These are phyloP conservation scores for Emydoidea blandingii DNA, from an alignment of 2,797 vertebrate species.

Conservation along the genomic window DNA sequence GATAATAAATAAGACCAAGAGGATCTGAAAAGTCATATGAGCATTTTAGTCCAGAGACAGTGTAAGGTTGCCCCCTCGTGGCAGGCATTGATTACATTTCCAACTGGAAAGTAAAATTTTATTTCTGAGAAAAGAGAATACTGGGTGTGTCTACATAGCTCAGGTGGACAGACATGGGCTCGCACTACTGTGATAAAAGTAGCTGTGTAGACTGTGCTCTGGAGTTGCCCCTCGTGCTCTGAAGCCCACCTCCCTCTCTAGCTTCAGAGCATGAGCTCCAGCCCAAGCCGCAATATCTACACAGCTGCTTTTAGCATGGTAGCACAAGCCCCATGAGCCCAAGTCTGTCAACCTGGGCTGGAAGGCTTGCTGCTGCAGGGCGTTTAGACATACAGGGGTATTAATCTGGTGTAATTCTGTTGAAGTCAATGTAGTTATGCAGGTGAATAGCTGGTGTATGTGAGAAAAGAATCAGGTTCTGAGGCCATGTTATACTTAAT, in stretches of 20 bases:
- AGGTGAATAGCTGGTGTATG: background rate
- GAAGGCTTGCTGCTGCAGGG: too few species aligned
- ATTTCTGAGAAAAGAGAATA: background rate
- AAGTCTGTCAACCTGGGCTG: background rate
- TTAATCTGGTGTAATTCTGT: background rate
- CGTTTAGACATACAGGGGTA: background rate
- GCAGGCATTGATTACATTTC: background rate
- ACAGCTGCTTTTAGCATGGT: background rate
- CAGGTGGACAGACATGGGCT: background rate
- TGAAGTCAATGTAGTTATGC: background rate
- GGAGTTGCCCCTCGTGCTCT: background rate
- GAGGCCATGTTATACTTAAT: rapidly evolving
- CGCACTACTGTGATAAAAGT: background rate
- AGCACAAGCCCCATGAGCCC: background rate
- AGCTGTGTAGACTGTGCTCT: background rate
- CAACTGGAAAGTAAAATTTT: background rate
- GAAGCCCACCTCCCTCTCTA: background rate
- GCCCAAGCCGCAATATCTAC: background rate
- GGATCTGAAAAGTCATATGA: background rate
- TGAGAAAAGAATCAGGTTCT: background rate
- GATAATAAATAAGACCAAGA: background rate
- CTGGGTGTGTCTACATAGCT: background rate
- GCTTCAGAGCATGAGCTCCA: background rate
- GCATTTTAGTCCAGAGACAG: background rate
- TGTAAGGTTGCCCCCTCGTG: background rate